These are phyloP conservation scores for Coronaproctus castanopsis DNA, from an alignment of 2,888 invertebrate species.

Conservation along the genomic window DNA sequence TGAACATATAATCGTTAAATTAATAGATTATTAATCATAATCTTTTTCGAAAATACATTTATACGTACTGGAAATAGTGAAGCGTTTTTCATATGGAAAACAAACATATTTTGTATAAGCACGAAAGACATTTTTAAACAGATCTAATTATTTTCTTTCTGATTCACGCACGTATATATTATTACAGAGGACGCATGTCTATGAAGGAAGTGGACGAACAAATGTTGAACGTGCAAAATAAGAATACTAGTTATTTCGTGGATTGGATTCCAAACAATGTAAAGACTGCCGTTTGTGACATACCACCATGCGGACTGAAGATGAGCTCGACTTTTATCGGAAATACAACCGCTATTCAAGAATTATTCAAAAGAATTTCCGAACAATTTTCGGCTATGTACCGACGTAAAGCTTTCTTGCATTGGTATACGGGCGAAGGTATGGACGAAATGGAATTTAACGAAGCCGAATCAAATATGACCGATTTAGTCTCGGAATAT, in stretches of 20 bases:
- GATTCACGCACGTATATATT: no score
- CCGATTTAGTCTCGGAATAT: slow-evolving; percentile 48
- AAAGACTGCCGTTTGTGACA: slow-evolving; percentile 39
- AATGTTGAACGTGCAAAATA: slow-evolving; percentile 31
- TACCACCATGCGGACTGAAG: slow-evolving; percentile 37
- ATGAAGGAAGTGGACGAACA: slow-evolving; percentile 32
- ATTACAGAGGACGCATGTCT: slow-evolving; percentile 25
- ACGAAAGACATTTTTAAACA: no score
- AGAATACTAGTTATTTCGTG: slow-evolving; percentile 26
- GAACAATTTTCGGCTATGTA: slow-evolving; percentile 37
- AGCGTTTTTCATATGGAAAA: no score
- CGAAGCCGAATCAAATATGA: slow-evolving; percentile 52
- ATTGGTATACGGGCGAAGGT: slow-evolving; percentile 94
- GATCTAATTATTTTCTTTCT: no score
- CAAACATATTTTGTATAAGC: no score
- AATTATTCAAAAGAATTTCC: slow-evolving; percentile 33
- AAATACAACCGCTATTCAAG: slow-evolving; percentile 33
- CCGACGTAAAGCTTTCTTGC: slow-evolving; percentile 63
- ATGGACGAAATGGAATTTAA: slow-evolving; percentile 53
- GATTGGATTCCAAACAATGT: slow-evolving; percentile 27
- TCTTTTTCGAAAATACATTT: no score
- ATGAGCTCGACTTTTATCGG: slow-evolving; percentile 40
- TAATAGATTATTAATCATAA: no score
- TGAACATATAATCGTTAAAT: no score
- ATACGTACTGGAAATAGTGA: no score